Conservation (phyloP, 2,888 invertebrate species). For the Euproctis similis region DNA sequence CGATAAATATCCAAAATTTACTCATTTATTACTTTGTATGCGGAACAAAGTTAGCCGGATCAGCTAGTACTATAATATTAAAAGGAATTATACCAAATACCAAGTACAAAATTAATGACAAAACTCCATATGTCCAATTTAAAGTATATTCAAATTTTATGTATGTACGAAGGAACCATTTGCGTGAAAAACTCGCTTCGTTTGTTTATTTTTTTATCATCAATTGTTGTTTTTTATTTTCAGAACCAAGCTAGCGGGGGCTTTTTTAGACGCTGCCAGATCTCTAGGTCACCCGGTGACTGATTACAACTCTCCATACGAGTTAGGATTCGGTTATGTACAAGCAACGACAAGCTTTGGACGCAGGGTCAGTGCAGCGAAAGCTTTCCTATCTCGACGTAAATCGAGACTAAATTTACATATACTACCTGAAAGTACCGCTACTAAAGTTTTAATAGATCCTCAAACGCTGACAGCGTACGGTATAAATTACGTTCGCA, state of each 20-base stretch:
- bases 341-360: constrained; percentile 78
- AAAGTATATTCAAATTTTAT: no score
- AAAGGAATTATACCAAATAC: no score
- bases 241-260: constrained; percentile 71
- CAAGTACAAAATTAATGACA: no score
- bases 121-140: no score
- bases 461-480: constrained; percentile 56
- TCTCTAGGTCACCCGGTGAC: constrained; percentile 78
- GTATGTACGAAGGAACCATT: no score
- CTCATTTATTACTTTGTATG: no score
- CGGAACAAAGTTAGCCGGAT: no score
- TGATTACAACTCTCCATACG: constrained; percentile 79
- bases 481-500: constrained; percentile 72
- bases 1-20: no score
- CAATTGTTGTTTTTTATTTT: constrained; percentile 4
- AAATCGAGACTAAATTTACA: constrained; percentile 73
- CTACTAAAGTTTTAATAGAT: constrained; percentile 73
- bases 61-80: no score
- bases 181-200: no score
- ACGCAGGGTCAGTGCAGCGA: constrained; percentile 74
- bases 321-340: constrained; percentile 76
- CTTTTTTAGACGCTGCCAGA: constrained; percentile 78
- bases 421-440: constrained; percentile 70
- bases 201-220: no score
- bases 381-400: constrained; percentile 75